phyloP scores from a whole-genome alignment of 1,140 invertebrate species.

The Hyles vespertilio region DNA sequence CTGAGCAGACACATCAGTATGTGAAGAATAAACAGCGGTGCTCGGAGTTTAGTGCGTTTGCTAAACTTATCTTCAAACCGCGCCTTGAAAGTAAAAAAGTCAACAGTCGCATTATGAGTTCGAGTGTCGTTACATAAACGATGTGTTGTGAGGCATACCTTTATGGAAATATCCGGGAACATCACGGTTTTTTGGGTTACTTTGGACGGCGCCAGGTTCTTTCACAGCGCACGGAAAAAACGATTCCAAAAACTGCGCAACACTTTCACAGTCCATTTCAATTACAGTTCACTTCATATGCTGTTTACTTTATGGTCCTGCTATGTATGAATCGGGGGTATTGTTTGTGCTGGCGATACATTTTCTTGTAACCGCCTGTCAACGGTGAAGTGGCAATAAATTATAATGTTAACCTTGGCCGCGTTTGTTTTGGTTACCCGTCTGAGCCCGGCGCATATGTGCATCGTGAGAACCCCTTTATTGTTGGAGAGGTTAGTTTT shows the following conservation, averaged over 20 bases:
- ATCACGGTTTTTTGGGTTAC: background rate
- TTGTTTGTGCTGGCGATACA: slow-evolving; percentile 57
- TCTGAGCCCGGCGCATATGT: slow-evolving; percentile 48
- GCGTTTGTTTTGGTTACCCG: slow-evolving; percentile 66
- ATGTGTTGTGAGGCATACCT: slow-evolving; percentile 23
- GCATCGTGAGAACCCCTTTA: slow-evolving; percentile 56
- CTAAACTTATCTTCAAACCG: slow-evolving; percentile 63
- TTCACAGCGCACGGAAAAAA: slow-evolving; percentile 1
- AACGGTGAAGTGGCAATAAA: slow-evolving; percentile 67
- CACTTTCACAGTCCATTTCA: slow-evolving; percentile 13
- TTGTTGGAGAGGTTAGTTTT: slow-evolving; percentile 32
- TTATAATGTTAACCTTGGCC: slow-evolving; percentile 70
- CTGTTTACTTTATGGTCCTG: background rate
- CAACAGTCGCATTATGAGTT: slow-evolving; percentile 58
- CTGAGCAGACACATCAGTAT: slow-evolving; percentile 53
- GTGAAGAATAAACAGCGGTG: slow-evolving; percentile 70
- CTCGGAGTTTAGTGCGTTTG: slow-evolving; percentile 57
- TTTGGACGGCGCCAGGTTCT: no score
- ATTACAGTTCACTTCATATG: slow-evolving; percentile 8
- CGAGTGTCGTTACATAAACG: slow-evolving; percentile 47
- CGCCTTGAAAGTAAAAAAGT: slow-evolving; percentile 59
- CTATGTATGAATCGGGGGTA: slow-evolving; percentile 18
- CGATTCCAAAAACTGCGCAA: slow-evolving; percentile 14
- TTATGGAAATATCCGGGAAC: slow-evolving; percentile 7
- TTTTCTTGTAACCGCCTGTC: slow-evolving; percentile 49